Evolutionary conservation across 1,140 invertebrate species (phyloP).

Genomic region (Augochlora pura): DNA sequence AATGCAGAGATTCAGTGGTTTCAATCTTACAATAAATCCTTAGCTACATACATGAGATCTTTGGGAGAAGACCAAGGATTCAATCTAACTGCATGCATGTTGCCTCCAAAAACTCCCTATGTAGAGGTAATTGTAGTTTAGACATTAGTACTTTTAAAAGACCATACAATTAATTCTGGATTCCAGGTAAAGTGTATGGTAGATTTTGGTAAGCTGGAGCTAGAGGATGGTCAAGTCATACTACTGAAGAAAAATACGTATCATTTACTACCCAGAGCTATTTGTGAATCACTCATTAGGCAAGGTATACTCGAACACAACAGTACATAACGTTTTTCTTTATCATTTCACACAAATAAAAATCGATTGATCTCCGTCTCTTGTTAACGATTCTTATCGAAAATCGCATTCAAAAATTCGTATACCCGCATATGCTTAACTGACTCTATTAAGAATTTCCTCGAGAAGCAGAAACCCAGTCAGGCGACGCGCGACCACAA

Average conservation of each 20-base stretch:
- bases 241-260: slow-evolving; percentile 95
- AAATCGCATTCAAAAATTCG: neutral
- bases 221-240: slow-evolving; percentile 94
- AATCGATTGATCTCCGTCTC: neutral
- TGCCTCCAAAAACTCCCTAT: slow-evolving; percentile 95
- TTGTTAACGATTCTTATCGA: neutral
- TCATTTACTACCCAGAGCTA: slow-evolving; percentile 92
- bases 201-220: slow-evolving; percentile 96
- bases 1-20: slow-evolving; percentile 93
- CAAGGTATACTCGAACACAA: slow-evolving; percentile 94
- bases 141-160: neutral
- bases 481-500: neutral
- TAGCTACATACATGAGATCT: slow-evolving; percentile 94
- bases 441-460: slow-evolving; percentile 31
- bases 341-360: slow-evolving; percentile 19
- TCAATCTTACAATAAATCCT: slow-evolving; percentile 90
- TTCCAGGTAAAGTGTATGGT: slow-evolving; percentile 90
- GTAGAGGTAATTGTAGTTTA: slow-evolving; percentile 85
- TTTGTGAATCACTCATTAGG: slow-evolving; percentile 94
- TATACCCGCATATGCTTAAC: slow-evolving; percentile 9
- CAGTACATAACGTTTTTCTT: slow-evolving; percentile 21
- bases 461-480: slow-evolving; percentile 3
- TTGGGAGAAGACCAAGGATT: slow-evolving; percentile 90
- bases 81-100: slow-evolving; percentile 93
- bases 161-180: slow-evolving; percentile 13